phyloP scores from a whole-genome alignment of 2,888 invertebrate species.

The Furcula furcula region DNA sequence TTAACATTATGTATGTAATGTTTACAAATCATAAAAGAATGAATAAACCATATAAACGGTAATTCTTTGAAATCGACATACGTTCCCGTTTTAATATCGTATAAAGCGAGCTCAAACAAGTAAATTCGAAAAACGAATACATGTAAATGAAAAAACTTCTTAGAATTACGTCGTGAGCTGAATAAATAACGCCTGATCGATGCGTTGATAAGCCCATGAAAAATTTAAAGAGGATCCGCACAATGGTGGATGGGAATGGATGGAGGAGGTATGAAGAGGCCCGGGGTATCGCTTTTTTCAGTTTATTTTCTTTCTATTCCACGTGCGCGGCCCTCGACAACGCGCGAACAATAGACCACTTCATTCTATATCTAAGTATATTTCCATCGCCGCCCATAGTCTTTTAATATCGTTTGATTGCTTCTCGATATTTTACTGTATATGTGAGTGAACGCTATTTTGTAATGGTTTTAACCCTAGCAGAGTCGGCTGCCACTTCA shows the following conservation, averaged over 20 bases:
- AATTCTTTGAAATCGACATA: slow-evolving; percentile 32
- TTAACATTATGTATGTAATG: too few relatives aligned
- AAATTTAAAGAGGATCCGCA: slow-evolving; percentile 63
- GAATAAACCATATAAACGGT: slow-evolving; percentile 26
- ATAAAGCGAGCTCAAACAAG: slow-evolving; percentile 60
- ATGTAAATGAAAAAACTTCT: slow-evolving; percentile 73
- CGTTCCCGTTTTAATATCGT: slow-evolving; percentile 56
- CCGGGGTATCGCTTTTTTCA: slow-evolving; percentile 55
- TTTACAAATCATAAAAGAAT: too few relatives aligned
- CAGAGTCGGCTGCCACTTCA: slow-evolving; percentile 35
- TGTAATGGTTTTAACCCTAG: slow-evolving; percentile 7
- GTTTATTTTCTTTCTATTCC: slow-evolving; percentile 51
- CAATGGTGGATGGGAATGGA: slow-evolving; percentile 53
- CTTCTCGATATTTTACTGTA: slow-evolving; percentile 35
- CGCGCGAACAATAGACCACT: slow-evolving; percentile 54
- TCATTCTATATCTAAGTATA: slow-evolving; percentile 48
- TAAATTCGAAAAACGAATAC: slow-evolving; percentile 60
- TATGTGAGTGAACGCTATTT: slow-evolving; percentile 9
- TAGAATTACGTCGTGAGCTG: slow-evolving; percentile 67
- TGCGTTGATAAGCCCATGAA: slow-evolving; percentile 71
- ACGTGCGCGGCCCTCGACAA: slow-evolving; percentile 46
- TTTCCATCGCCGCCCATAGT: slow-evolving; percentile 27
- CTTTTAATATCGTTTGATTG: slow-evolving; percentile 43
- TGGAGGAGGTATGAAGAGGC: slow-evolving; percentile 49
- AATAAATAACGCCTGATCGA: slow-evolving; percentile 73